Evolutionary conservation across 2,888 invertebrate species (phyloP).

Genomic region (Cheilosia variabilis): DNA sequence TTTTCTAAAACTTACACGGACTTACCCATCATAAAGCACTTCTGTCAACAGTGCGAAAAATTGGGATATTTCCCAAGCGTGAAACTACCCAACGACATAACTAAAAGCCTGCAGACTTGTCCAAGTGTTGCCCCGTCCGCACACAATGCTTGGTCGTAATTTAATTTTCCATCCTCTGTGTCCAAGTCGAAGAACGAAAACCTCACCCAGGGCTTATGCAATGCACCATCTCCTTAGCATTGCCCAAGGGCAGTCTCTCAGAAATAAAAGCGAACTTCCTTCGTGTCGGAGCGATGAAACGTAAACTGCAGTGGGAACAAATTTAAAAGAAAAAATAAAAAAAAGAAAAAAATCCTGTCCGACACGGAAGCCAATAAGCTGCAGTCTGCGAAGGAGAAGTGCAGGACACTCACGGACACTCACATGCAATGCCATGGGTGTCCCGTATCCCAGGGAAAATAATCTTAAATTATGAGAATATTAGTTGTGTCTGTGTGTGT

Average conservation of each 20-base stretch:
- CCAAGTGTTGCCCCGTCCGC: conserved; percentile 49
- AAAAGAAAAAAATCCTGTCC: conserved; percentile 32
- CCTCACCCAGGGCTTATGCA: conserved; percentile 46
- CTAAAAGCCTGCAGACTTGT: conserved; percentile 68
- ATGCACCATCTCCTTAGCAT: conserved; percentile 48
- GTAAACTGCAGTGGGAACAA: conserved; percentile 67
- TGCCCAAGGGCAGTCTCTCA: conserved; percentile 58
- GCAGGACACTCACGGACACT: conserved; percentile 58
- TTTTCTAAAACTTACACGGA: conserved; percentile 47
- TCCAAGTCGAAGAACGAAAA: conserved; percentile 39
- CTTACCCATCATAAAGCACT: conserved; percentile 67
- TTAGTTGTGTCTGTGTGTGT: conserved; percentile 71
- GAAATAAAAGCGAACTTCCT: conserved; percentile 34
- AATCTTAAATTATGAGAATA: conserved; percentile 79
- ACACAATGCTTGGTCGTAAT: conserved; percentile 68
- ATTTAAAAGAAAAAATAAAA: neutral
- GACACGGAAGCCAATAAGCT: conserved; percentile 65
- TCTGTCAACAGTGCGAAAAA: conserved; percentile 66
- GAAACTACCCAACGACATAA: conserved; percentile 51
- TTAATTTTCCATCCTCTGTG: conserved; percentile 67
- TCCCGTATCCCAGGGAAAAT: conserved; percentile 71
- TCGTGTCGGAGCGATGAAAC: conserved; percentile 68
- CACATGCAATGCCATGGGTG: neutral
- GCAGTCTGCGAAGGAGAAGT: conserved; percentile 54
- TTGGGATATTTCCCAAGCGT: conserved; percentile 25